Evolutionary conservation across 2,888 invertebrate genomes (phyloP), one percentile per base, ranked within the genome.

Genomic region (Drosophila mimica): DNA sequence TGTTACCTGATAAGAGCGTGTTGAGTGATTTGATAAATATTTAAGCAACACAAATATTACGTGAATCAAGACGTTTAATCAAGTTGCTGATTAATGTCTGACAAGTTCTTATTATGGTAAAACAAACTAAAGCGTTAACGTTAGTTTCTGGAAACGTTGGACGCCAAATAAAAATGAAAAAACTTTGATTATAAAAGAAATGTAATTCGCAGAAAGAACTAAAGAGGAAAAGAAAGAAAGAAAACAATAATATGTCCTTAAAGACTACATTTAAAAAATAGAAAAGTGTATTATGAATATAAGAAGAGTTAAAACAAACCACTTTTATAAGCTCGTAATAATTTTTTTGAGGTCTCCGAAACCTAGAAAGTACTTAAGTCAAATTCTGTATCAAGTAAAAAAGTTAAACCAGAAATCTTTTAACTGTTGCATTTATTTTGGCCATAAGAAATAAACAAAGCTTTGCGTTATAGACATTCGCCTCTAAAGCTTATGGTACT

Each of bases 1-100:
- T 62, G 65, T 38, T 60, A 25, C 31, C 28, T 59, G 80, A 80
- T 80, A 80, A 83, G 72, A 83, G 59, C 61, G 48, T 60, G 68
- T 69, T 75, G 65, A 69, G 51, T 57, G 40, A 46, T 66, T 61
- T 80, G 76, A 66, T 69, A 80, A 80, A 71, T 63, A 51, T 66
- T 79, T 63, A 36, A 65, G 51, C 48, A 65, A 33, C 51, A 40
- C 57, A 61, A 61, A 64, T 36, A 28, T 57, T 57, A 64, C 36
- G 60, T 69, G 53, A 40, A 56, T 51, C 34, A 69, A 15, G 49
- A 36, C 20, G 3, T 61, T 67, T 63, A 49, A 52, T 48, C 61
- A 30, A 36, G 34, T 48, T 31, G 11, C 54, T 51, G 59, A 71
- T 46, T 40, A 40, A 38, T 28, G 36, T 46, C 28, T 8, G 5